Conservation (phyloP, 2,797 vertebrate genomes). For the Naso thynnoides region DNA sequence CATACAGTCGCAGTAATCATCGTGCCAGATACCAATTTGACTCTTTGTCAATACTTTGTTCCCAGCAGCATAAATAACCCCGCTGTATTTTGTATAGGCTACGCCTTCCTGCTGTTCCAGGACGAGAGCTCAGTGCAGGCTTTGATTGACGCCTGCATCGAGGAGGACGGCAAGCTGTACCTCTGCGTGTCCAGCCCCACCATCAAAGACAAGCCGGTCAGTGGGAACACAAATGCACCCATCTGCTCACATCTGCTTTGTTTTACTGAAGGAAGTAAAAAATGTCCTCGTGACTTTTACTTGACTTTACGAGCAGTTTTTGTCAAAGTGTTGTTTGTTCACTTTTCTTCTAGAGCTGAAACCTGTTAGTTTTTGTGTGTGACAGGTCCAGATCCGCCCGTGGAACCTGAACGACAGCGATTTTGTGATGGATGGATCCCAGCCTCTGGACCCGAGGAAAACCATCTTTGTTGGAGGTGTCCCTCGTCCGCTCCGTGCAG, state of each 20-base stretch:
- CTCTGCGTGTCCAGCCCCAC: slow-evolving; percentile 98
- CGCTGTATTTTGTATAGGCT: slow-evolving; percentile 84
- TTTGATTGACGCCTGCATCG: slow-evolving; percentile 98
- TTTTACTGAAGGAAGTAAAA: slow-evolving; percentile 5
- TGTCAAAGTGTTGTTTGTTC: neutral
- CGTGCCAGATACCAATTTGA: slow-evolving; percentile 32
- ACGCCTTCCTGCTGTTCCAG: slow-evolving; percentile 99
- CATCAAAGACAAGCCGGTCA: slow-evolving; percentile 99
- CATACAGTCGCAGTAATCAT: slow-evolving; percentile 35
- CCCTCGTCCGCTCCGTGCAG: slow-evolving; percentile 97
- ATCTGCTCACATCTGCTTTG: neutral
- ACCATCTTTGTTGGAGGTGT: slow-evolving; percentile 99
- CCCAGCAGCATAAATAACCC: slow-evolving; percentile 42
- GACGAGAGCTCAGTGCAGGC: slow-evolving; percentile 99
- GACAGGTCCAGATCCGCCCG: slow-evolving; percentile 97
- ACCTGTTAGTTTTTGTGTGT: slow-evolving; percentile 29
- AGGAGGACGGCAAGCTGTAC: slow-evolving; percentile 98
- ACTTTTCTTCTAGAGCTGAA: slow-evolving; percentile 7
- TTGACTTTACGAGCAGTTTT: slow-evolving; percentile 19
- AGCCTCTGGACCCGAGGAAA: slow-evolving; percentile 98
- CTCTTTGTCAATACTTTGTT: slow-evolving; percentile 35
- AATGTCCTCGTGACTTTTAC: slow-evolving; percentile 8
- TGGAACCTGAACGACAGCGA: slow-evolving; percentile 99
- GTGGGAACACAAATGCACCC: slow-evolving; percentile 60
- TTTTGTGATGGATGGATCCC: slow-evolving; percentile 99